Evolutionary conservation across 2,888 invertebrate genomes (phyloP).

Genomic region (Glaucopsyche alexis): DNA sequence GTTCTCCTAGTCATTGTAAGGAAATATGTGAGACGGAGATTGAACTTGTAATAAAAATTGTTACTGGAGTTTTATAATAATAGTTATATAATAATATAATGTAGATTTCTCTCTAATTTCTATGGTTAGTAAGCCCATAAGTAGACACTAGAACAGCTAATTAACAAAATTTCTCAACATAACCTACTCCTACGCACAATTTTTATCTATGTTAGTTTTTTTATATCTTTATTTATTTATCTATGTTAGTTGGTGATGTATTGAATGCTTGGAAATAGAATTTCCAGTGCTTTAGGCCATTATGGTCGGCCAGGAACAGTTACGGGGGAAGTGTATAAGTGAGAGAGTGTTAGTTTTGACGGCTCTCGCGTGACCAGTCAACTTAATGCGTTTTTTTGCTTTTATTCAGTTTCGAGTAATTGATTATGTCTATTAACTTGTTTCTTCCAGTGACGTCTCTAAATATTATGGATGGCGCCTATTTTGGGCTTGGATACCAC

Average conservation of each 20-base stretch:
- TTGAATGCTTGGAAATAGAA: conserved; percentile 38
- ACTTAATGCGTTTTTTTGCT: conserved; percentile 56
- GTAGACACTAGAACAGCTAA: too few relatives aligned
- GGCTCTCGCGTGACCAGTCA: conserved; percentile 62
- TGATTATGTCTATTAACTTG: conserved; percentile 66
- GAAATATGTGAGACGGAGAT: too few relatives aligned
- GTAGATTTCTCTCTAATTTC: too few relatives aligned
- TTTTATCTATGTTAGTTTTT: conserved; percentile 6
- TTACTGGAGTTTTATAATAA: too few relatives aligned
- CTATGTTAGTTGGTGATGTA: conserved; percentile 29
- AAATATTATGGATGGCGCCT: conserved; percentile 51
- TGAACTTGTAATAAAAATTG: too few relatives aligned
- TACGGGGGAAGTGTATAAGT: conserved; percentile 42
- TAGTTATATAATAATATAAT: too few relatives aligned
- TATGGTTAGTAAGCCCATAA: too few relatives aligned
- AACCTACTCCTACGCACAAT: neutral
- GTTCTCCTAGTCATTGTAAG: too few relatives aligned
- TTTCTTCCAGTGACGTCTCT: conserved; percentile 60
- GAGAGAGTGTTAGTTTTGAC: conserved; percentile 58
- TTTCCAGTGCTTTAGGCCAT: conserved; percentile 36
- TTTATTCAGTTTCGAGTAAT: conserved; percentile 58
- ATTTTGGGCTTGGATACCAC: conserved; percentile 37
- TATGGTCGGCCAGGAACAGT: conserved; percentile 41
- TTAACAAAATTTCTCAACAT: too few relatives aligned
- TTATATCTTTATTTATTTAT: too few relatives aligned